phyloP scores from a whole-genome alignment of 1,140 invertebrate species.

The Euborellia annulipes region DNA sequence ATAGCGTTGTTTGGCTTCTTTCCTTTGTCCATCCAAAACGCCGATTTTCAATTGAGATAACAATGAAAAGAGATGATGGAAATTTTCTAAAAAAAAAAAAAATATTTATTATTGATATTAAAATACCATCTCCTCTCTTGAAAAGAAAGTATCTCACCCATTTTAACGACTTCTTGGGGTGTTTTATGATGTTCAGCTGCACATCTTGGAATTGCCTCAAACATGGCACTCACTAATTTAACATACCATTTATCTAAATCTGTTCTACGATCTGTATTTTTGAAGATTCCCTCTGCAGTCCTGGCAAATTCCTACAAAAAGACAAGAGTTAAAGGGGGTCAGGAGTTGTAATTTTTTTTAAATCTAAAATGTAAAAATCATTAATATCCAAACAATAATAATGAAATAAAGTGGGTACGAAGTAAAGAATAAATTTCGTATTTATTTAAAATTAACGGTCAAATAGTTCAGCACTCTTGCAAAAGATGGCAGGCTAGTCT shows the following conservation, averaged over 20 bases:
- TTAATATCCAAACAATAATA: too few species aligned
- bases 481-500: too few species aligned
- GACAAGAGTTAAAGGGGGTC: too few species aligned
- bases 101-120: neutral
- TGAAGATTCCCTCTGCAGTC: slow-evolving; percentile 76
- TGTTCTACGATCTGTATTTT: slow-evolving; percentile 70
- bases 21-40: slow-evolving; percentile 71
- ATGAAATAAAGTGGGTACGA: neutral
- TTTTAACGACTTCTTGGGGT: slow-evolving; percentile 83
- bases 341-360: too few species aligned
- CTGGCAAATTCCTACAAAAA: slow-evolving; percentile 57
- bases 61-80: slow-evolving; percentile 80
- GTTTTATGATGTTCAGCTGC: slow-evolving; percentile 82
- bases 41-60: slow-evolving; percentile 81
- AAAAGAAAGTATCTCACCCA: slow-evolving; percentile 39
- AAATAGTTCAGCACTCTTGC: too few species aligned
- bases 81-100: slow-evolving; percentile 64
- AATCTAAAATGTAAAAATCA: too few species aligned
- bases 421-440: neutral
- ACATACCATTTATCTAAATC: slow-evolving; percentile 94
- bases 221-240: slow-evolving; percentile 68
- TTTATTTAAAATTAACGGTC: too few species aligned
- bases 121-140: neutral
- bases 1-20: slow-evolving; percentile 85
- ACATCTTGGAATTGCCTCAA: slow-evolving; percentile 65